These are phyloP conservation scores for Micromys minutus DNA, from an alignment of 2,113 vertebrate species.

Conservation along the genomic window DNA sequence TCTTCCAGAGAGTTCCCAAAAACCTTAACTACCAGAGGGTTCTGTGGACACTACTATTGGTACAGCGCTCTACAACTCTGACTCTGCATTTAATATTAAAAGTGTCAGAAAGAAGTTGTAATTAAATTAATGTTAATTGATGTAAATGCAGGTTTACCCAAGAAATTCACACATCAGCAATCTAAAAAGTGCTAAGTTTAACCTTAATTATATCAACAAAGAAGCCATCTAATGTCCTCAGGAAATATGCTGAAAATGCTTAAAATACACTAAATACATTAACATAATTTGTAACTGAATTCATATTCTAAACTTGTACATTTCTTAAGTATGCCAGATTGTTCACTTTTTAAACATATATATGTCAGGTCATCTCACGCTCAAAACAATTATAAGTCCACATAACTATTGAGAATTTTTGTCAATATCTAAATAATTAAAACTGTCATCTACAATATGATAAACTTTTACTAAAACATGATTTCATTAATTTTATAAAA, in stretches of 20 bases:
- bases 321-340: background rate
- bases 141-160: background rate
- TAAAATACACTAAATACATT: background rate
- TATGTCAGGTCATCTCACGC: background rate
- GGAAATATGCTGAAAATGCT: background rate
- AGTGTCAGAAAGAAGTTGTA: background rate
- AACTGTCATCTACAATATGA: background rate
- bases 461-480: background rate
- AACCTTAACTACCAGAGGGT: background rate
- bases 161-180: background rate
- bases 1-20: background rate
- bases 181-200: background rate
- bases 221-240: background rate
- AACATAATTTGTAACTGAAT: background rate
- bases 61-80: background rate
- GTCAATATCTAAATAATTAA: background rate
- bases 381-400: background rate
- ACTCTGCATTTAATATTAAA: background rate
- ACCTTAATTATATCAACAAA: background rate
- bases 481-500: background rate
- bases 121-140: background rate
- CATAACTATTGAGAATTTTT: background rate
- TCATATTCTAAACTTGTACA: background rate
- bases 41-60: background rate
- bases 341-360: conserved; percentile 16